phyloP scores from a whole-genome alignment of 2,113 vertebrate species.

The Bubo scandiacus region DNA sequence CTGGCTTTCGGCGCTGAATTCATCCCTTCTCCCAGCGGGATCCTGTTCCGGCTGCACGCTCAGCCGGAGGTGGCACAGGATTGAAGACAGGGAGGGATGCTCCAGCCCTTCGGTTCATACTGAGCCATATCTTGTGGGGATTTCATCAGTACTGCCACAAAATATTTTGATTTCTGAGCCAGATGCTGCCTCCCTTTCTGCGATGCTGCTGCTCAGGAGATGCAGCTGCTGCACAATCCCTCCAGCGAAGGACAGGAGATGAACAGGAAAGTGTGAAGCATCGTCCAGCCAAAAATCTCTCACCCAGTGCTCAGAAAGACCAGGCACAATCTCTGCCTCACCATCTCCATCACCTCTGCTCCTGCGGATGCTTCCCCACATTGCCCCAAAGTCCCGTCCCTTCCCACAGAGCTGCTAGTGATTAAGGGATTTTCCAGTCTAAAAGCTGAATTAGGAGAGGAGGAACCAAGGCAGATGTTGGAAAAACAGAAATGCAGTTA shows the following conservation, averaged over 20 bases:
- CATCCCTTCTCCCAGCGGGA: neutral
- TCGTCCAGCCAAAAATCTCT: neutral
- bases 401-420: neutral
- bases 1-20: neutral
- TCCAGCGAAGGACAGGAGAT: neutral
- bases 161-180: neutral
- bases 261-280: neutral
- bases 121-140: neutral
- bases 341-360: neutral
- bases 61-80: rapidly evolving
- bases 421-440: neutral
- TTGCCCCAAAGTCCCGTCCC: neutral
- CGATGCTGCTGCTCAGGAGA: rapidly evolving
- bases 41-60: rapidly evolving
- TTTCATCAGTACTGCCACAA: neutral
- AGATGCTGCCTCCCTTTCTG: neutral
- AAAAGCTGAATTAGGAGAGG: neutral
- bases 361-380: rapidly evolving
- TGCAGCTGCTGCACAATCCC: neutral
- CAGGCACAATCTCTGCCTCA: rapidly evolving
- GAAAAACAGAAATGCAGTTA: neutral
- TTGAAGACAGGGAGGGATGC: neutral
- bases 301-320: neutral
- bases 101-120: neutral
- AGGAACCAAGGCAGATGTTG: neutral